Conservation (phyloP, 2,888 invertebrate genomes). For the Steinernema carpocapsae region DNA sequence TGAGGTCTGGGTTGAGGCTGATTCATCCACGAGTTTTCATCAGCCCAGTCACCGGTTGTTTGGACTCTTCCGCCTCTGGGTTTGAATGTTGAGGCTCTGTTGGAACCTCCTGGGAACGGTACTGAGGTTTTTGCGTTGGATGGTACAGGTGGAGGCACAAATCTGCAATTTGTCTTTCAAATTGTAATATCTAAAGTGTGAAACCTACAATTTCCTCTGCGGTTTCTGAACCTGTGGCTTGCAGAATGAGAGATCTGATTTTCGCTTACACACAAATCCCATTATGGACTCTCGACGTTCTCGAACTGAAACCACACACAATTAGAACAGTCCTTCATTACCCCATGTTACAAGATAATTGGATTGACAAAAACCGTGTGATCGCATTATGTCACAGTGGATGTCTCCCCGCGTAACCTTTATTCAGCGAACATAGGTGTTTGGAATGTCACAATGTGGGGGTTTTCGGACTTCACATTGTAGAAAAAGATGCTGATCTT, state of each 20-base stretch:
- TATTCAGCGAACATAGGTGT: too few species aligned
- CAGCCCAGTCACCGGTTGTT: conserved; percentile 20
- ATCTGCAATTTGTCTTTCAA: not conserved
- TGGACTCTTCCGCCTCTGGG: conserved; percentile 17
- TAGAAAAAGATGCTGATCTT: too few species aligned
- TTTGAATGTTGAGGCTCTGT: conserved; percentile 20
- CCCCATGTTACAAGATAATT: not conserved
- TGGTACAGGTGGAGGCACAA: not conserved
- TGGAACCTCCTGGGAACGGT: not conserved
- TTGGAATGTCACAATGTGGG: too few species aligned
- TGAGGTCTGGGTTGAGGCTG: conserved; percentile 10
- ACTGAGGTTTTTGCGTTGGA: not conserved
- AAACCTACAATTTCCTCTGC: conserved; percentile 13
- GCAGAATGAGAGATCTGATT: conserved; percentile 19
- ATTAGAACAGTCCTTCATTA: not conserved
- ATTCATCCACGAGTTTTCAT: conserved; percentile 18
- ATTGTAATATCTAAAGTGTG: not conserved
- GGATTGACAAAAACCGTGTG: not conserved
- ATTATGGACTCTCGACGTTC: conserved; percentile 28
- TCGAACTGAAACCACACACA: conserved; percentile 5
- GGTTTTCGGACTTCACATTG: too few species aligned
- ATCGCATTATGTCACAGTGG: too few species aligned
- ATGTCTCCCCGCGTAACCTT: not conserved
- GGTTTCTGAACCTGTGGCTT: conserved; percentile 19
- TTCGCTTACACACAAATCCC: conserved; percentile 23